Conservation (phyloP, 2,113 vertebrate species). For the Varanus salvator region DNA sequence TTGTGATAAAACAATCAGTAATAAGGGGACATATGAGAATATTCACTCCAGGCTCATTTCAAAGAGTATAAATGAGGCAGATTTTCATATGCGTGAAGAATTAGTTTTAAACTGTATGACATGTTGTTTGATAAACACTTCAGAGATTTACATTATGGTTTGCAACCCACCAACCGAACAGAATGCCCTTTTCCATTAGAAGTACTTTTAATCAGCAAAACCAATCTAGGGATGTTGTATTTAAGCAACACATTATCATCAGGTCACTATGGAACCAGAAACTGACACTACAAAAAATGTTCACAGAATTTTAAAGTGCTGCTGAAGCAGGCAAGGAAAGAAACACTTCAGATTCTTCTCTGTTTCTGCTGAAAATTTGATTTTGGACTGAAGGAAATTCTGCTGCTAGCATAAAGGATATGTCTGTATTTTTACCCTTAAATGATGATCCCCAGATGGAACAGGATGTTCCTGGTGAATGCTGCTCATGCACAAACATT, state of each 20-base stretch:
- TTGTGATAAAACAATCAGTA: conserved; percentile 63
- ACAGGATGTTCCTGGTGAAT: not conserved
- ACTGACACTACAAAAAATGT: not conserved
- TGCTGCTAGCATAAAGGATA: not conserved
- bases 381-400: not conserved
- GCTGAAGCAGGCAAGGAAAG: not conserved
- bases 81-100: conserved; percentile 49
- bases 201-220: conserved; percentile 28
- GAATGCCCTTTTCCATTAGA: conserved; percentile 33
- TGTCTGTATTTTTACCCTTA: not conserved
- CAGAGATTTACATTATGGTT: conserved; percentile 37
- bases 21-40: conserved; percentile 28
- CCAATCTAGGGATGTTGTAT: not conserved
- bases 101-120: conserved; percentile 48
- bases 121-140: conserved; percentile 63
- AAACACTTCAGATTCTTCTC: not conserved
- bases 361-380: not conserved
- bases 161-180: conserved; percentile 30
- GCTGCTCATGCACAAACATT: not conserved
- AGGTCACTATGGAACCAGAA: not conserved
- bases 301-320: not conserved
- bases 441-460: not conserved
- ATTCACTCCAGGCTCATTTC: conserved; percentile 61
- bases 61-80: conserved; percentile 59
- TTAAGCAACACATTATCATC: not conserved